Conservation (phyloP, 2,113 vertebrate species). For the Myotis yumanensis region DNA sequence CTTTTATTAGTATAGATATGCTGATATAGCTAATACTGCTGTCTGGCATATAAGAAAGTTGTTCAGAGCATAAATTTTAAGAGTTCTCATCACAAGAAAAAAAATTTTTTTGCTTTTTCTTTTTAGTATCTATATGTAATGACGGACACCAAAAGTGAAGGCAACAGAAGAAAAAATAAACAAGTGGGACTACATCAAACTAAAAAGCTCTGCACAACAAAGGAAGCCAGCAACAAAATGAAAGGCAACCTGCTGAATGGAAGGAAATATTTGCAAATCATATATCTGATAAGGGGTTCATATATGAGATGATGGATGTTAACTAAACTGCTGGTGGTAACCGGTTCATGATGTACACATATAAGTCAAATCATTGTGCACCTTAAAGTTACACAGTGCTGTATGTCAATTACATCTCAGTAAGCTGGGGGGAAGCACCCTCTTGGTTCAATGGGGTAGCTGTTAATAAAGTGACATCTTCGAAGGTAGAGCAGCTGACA, state of each 20-base stretch:
- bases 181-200: neutral
- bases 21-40: neutral
- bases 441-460: neutral
- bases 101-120: neutral
- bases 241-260: neutral
- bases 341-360: neutral
- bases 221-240: neutral
- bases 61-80: neutral
- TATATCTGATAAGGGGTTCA: neutral
- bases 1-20: neutral
- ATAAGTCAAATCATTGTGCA: too few relatives aligned
- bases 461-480: conserved; percentile 11
- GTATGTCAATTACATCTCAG: neutral
- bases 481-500: conserved; percentile 3
- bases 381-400: neutral
- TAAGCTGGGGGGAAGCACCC: neutral
- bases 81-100: neutral
- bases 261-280: neutral
- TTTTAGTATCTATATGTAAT: neutral
- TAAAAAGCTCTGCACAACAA: neutral
- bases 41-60: neutral
- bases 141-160: neutral
- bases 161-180: neutral
- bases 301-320: neutral
- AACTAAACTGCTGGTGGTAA: neutral